Conservation (phyloP, 2,888 invertebrate species). For the Cordilura impudica region DNA sequence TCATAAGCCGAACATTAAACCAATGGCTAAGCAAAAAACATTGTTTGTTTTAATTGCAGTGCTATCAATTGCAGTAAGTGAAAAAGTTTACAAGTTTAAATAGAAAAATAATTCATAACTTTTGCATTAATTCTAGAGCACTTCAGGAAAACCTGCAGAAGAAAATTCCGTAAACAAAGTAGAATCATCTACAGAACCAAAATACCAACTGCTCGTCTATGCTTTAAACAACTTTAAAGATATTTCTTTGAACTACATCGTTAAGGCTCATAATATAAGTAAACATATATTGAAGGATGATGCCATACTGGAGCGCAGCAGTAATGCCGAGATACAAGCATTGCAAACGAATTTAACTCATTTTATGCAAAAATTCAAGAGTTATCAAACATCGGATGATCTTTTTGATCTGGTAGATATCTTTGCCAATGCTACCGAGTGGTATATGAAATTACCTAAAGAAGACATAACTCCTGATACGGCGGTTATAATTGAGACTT, state of each 20-base stretch:
- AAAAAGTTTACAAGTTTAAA: too few species aligned
- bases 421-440: slow-evolving; percentile 41
- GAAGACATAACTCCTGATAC: neutral
- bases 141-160: too few species aligned
- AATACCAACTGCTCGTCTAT: slow-evolving; percentile 1
- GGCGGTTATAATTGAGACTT: neutral
- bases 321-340: neutral
- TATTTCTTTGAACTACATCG: slow-evolving; percentile 16
- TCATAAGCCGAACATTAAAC: too few species aligned
- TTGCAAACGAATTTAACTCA: slow-evolving; percentile 23
- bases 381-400: slow-evolving; percentile 7
- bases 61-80: too few species aligned
- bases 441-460: slow-evolving; percentile 9
- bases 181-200: too few species aligned
- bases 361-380: slow-evolving; percentile 15
- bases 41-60: too few species aligned
- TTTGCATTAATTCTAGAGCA: too few species aligned
- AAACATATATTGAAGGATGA: slow-evolving; percentile 35
- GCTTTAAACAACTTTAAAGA: neutral
- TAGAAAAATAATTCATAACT: too few species aligned
- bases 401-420: slow-evolving; percentile 31
- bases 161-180: too few species aligned
- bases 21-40: too few species aligned
- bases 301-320: neutral
- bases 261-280: slow-evolving; percentile 25